These are phyloP conservation scores for Dryadula phaetusa DNA, from an alignment of 2,888 invertebrate species.

Conservation along the genomic window DNA sequence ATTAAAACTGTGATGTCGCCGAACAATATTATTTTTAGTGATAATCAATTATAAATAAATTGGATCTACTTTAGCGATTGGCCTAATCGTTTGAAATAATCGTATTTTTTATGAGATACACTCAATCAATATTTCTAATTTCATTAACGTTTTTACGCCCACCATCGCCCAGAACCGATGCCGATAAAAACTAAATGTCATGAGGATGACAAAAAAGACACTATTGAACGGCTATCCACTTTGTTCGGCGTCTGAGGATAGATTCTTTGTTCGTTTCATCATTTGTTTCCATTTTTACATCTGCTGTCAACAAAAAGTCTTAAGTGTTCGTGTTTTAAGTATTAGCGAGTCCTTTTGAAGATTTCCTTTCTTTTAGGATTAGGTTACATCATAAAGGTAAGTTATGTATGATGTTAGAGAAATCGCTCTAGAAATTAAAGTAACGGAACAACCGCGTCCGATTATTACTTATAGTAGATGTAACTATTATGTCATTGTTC, in stretches of 20 bases:
- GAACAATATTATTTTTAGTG: neutral
- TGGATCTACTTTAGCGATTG: constrained; percentile 4
- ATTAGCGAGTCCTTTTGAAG: constrained; percentile 28
- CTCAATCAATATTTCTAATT: constrained; percentile 6
- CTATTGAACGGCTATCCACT: constrained; percentile 26
- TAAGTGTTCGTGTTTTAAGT: constrained; percentile 20
- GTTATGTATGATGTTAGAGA: constrained; percentile 44
- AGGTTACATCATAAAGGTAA: constrained; percentile 40
- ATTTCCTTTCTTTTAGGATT: constrained; percentile 39
- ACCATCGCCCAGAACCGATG: constrained; percentile 2
- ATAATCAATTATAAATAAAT: neutral
- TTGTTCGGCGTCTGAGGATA: constrained; percentile 27
- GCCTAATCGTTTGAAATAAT: constrained; percentile 4
- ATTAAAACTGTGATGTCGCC: neutral
- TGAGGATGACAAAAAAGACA: constrained; percentile 25
- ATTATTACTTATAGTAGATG: constrained; percentile 43
- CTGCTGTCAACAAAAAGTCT: constrained; percentile 7
- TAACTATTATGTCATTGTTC: constrained; percentile 39
- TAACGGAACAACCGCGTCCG: constrained; percentile 42
- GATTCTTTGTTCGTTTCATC: constrained; percentile 20
- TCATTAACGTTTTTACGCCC: constrained; percentile 19
- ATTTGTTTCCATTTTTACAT: constrained; percentile 18
- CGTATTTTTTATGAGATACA: constrained; percentile 1
- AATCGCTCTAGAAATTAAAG: constrained; percentile 48
- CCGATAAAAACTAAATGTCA: constrained; percentile 27